phyloP scores from a whole-genome alignment of 2,113 vertebrate genomes.

The Crypturellus undulatus region DNA sequence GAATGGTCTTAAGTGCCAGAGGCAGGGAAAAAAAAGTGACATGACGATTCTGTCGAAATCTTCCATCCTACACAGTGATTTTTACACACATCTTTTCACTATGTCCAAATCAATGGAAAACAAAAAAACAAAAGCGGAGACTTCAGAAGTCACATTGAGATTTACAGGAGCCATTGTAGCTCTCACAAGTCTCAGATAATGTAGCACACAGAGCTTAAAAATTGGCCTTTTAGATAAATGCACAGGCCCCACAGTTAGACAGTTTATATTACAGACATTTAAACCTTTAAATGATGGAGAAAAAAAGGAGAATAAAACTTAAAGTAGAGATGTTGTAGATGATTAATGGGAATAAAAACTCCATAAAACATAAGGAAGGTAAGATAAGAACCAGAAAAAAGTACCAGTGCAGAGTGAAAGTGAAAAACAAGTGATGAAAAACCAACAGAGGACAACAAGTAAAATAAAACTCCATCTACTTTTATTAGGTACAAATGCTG shows the following conservation, averaged over 20 bases:
- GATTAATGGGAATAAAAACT: background rate
- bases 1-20: accelerated
- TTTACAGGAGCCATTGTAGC: conserved; percentile 14
- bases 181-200: conserved; percentile 21
- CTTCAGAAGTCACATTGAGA: background rate
- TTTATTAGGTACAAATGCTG: background rate
- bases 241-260: background rate
- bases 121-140: background rate
- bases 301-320: conserved; percentile 7
- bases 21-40: background rate
- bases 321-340: conserved; percentile 1
- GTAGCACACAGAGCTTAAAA: background rate
- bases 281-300: background rate
- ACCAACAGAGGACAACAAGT: background rate
- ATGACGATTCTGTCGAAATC: background rate
- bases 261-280: conserved; percentile 7
- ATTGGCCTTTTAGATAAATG: background rate
- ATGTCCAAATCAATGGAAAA: background rate
- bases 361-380: conserved; percentile 8
- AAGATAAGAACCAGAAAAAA: conserved; percentile 17
- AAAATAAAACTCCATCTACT: background rate
- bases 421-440: background rate
- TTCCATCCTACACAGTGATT: background rate
- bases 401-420: background rate
- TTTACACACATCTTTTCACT: background rate